Conservation (phyloP, 2,888 invertebrate species). For the Fragum sueziense region DNA sequence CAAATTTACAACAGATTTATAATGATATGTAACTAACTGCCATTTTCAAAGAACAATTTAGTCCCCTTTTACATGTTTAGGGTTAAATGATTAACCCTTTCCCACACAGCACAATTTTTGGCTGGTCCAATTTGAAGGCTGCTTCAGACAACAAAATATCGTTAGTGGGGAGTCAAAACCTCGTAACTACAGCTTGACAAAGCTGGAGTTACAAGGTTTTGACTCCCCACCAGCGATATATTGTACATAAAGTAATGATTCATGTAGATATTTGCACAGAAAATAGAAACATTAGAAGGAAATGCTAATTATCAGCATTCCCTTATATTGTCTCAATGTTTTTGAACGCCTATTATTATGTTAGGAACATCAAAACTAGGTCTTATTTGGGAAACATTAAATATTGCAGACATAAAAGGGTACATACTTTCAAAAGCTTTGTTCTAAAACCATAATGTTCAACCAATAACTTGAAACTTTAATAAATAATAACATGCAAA, state of each 20-base stretch:
- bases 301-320: background rate
- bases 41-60: background rate
- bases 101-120: background rate
- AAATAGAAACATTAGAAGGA: background rate
- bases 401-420: too few relatives aligned
- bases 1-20: background rate
- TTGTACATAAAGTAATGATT: background rate
- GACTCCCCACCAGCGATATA: too few relatives aligned
- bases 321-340: background rate
- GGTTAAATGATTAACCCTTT: background rate
- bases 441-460: too few relatives aligned
- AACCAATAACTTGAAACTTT: too few relatives aligned
- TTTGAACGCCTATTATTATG: too few relatives aligned
- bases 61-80: background rate
- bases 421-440: too few relatives aligned
- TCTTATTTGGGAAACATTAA: too few relatives aligned
- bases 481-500: too few relatives aligned
- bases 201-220: too few relatives aligned
- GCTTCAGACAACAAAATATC: constrained; percentile 1
- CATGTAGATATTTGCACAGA: background rate
- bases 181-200: too few relatives aligned
- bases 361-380: too few relatives aligned
- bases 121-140: background rate
- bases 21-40: background rate
- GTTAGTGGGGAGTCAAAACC: too few relatives aligned